Evolutionary conservation across 2,113 vertebrate species (phyloP).

Genomic region (Labeo catla): DNA sequence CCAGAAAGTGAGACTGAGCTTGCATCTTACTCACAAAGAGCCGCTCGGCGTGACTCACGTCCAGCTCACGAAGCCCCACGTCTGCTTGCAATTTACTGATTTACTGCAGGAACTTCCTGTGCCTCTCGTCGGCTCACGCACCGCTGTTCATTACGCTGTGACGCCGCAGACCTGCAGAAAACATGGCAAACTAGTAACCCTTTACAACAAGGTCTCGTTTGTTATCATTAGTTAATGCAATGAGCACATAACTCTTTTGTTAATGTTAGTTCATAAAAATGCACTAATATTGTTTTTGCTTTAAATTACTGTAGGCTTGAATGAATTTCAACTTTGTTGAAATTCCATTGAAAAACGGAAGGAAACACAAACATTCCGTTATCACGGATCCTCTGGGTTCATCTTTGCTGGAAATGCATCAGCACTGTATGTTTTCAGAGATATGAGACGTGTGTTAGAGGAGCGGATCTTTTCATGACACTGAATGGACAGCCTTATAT

Average conservation of each 20-base stretch:
- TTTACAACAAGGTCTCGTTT: background rate
- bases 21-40: background rate
- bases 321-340: background rate
- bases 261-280: too few species aligned
- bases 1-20: conserved; percentile 3
- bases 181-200: background rate
- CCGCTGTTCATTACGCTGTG: too few species aligned
- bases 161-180: background rate
- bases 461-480: background rate
- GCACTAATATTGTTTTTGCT: too few species aligned
- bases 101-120: conserved; percentile 48
- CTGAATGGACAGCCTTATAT: background rate
- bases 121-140: background rate
- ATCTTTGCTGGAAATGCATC: background rate
- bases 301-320: background rate
- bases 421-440: background rate
- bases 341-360: background rate
- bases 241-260: too few species aligned
- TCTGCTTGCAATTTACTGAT: conserved; percentile 68
- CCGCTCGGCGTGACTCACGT: background rate
- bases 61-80: conserved; percentile 6
- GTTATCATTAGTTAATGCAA: background rate
- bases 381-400: background rate
- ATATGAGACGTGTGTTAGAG: background rate
- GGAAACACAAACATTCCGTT: background rate